Percentiles rank a stretch among this genome's conserved stretches.
These are phyloP conservation scores for Cheilosia pagana DNA, from an alignment of 2,888 invertebrate species.

Conservation along the genomic window DNA sequence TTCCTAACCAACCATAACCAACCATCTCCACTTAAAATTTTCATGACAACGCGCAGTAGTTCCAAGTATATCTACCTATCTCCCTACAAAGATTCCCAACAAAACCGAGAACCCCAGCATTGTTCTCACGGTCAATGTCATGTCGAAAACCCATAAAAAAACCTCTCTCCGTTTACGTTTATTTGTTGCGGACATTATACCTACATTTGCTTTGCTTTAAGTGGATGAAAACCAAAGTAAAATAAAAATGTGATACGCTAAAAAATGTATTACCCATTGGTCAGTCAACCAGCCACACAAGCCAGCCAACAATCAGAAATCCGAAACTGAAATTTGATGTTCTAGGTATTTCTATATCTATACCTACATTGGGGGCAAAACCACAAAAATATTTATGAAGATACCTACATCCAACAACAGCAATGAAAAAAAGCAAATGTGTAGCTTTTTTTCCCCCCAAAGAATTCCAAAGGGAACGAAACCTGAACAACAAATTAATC, in stretches of 20 bases:
- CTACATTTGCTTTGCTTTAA: constrained; percentile 56
- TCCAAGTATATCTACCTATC: not conserved
- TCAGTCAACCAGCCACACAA: constrained; percentile 70
- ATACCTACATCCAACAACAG: constrained; percentile 23
- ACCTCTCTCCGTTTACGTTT: constrained; percentile 47
- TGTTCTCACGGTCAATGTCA: constrained; percentile 72
- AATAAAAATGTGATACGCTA: constrained; percentile 21
- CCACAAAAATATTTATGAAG: constrained; percentile 45
- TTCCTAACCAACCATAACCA: not conserved
- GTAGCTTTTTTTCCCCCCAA: constrained; percentile 18
- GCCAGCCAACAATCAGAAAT: constrained; percentile 62
- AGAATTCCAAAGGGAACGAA: constrained; percentile 69
- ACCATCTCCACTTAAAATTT: constrained; percentile 24
- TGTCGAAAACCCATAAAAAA: constrained; percentile 35
- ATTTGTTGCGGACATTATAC: constrained; percentile 35
- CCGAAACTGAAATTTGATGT: constrained; percentile 70
- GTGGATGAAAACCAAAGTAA: constrained; percentile 32
- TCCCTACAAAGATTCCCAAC: not conserved
- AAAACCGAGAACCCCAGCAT: constrained; percentile 35
- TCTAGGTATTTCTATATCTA: constrained; percentile 4
- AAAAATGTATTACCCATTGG: constrained; percentile 70
- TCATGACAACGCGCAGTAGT: not conserved
- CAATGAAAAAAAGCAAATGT: constrained; percentile 22
- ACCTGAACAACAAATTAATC: constrained; percentile 74
- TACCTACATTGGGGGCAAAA: constrained; percentile 45